These are phyloP conservation scores for Aphelinus certus DNA, from an alignment of 1,140 invertebrate genomes.

Conservation along the genomic window DNA sequence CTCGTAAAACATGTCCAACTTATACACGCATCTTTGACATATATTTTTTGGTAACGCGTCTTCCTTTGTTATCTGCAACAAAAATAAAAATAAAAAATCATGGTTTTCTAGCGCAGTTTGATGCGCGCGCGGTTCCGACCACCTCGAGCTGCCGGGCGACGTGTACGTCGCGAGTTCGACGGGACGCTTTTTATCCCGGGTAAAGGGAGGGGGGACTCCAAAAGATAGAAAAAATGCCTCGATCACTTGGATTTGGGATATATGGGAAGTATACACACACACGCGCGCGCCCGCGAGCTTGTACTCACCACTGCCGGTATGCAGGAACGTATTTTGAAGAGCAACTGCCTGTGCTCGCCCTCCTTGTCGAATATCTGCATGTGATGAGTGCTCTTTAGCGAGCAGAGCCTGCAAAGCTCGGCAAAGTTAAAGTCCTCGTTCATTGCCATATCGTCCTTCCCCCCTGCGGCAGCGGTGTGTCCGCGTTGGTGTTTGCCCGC, in stretches of 20 bases:
- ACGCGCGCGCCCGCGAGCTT: neutral
- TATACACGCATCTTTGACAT: constrained; percentile 73
- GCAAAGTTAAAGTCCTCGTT: constrained; percentile 75
- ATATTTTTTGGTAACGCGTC: constrained; percentile 77
- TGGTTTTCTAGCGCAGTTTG: too few species aligned
- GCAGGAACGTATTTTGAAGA: constrained; percentile 75
- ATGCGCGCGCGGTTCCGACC: too few species aligned
- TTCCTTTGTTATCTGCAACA: constrained; percentile 73
- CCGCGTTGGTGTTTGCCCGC: too few species aligned
- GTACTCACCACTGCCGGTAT: constrained; percentile 72
- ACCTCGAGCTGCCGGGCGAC: too few species aligned
- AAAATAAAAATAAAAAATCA: constrained; percentile 26
- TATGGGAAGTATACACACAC: too few species aligned
- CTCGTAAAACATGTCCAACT: constrained; percentile 75
- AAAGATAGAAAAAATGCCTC: too few species aligned
- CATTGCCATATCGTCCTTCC: constrained; percentile 66
- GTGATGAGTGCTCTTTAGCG: constrained; percentile 71
- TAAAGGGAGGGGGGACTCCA: too few species aligned
- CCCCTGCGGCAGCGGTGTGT: too few species aligned
- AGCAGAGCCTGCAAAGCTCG: constrained; percentile 75
- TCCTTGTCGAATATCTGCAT: constrained; percentile 77
- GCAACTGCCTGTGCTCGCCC: constrained; percentile 73
- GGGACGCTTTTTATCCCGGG: too few species aligned
- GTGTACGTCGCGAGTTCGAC: too few species aligned
- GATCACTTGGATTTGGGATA: too few species aligned